Evolutionary conservation across 2,888 invertebrate species (phyloP).

Genomic region (Amblyjoppa proteus): DNA sequence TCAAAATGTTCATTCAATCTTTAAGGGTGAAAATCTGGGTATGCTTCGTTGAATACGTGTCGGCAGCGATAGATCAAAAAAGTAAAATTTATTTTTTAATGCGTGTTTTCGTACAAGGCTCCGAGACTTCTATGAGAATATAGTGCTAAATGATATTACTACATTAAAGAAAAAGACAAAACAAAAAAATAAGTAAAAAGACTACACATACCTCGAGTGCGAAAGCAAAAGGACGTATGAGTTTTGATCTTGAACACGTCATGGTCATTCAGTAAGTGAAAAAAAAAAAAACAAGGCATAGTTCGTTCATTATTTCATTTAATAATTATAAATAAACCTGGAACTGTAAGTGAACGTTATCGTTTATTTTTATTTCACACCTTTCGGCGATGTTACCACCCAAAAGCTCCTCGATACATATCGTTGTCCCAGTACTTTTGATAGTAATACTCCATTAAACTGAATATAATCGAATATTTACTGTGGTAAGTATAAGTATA

Average conservation of each 20-base stretch:
- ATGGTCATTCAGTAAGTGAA: slow-evolving; percentile 53
- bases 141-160: slow-evolving; percentile 39
- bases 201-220: slow-evolving; percentile 25
- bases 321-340: slow-evolving; percentile 64
- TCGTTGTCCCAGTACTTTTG: background rate
- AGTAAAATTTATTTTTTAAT: slow-evolving; percentile 57
- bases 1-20: slow-evolving; percentile 63
- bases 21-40: slow-evolving; percentile 46
- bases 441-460: background rate
- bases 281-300: slow-evolving; percentile 30
- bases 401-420: background rate
- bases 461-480: background rate
- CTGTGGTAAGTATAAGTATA: slow-evolving; percentile 40
- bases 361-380: slow-evolving; percentile 57
- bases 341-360: slow-evolving; percentile 48
- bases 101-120: slow-evolving; percentile 61
- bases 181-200: background rate
- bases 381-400: slow-evolving; percentile 34
- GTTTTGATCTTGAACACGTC: slow-evolving; percentile 67
- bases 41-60: slow-evolving; percentile 53
- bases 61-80: slow-evolving; percentile 42
- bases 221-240: slow-evolving; percentile 42
- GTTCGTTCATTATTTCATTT: slow-evolving; percentile 60
- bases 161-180: slow-evolving; percentile 17
- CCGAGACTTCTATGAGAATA: slow-evolving; percentile 44